These are phyloP conservation scores for Micronisus gabar DNA, from an alignment of 2,113 vertebrate genomes.

Conservation along the genomic window DNA sequence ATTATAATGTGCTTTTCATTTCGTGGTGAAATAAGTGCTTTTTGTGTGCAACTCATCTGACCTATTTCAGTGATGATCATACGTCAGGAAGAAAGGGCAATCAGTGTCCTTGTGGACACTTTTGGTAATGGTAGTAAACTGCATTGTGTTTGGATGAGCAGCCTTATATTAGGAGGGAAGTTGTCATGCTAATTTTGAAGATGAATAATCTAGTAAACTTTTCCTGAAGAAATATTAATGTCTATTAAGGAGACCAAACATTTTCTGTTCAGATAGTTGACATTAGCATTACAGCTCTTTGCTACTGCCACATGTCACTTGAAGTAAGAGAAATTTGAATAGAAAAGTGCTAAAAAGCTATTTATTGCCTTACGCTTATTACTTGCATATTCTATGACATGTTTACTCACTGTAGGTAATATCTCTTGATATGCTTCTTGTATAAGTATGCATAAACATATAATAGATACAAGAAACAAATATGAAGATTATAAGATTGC, in stretches of 20 bases:
- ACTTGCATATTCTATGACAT: not conserved
- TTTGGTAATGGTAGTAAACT: not conserved
- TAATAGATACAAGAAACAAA: conserved; percentile 12
- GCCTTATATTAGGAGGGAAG: not conserved
- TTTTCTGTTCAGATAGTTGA: not conserved
- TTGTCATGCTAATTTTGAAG: not conserved
- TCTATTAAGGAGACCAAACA: not conserved
- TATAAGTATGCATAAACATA: not conserved
- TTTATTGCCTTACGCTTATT: not conserved
- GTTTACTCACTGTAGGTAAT: not conserved
- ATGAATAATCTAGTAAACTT: not conserved
- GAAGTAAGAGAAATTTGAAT: not conserved
- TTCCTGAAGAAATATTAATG: not conserved
- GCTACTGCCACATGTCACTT: not conserved
- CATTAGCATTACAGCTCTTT: not conserved
- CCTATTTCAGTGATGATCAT: not conserved
- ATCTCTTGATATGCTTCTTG: not conserved
- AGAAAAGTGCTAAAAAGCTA: not conserved
- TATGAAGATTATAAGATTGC: not conserved
- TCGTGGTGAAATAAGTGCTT: not conserved
- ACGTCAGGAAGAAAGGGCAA: not conserved
- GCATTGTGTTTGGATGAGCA: not conserved
- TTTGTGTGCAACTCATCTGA: not conserved
- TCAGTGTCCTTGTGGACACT: too few species aligned
- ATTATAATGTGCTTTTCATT: not conserved